A percentile compares a stretch with the other conserved stretches of the same genome.
Evolutionary conservation across 1,140 invertebrate species (phyloP).

Genomic region (Lethrus apterus): DNA sequence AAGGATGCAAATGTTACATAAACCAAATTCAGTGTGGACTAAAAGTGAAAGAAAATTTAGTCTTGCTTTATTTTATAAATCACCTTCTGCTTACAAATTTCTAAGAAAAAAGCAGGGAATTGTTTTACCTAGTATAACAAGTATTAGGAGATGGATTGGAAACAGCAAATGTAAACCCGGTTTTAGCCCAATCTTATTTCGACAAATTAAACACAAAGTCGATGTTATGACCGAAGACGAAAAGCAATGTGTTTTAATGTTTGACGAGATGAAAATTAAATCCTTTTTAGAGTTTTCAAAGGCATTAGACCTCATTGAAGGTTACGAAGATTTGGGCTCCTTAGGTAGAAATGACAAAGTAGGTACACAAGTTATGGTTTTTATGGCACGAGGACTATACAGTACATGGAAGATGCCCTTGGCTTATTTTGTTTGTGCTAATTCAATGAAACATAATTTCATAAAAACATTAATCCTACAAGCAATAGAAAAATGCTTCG

Average conservation of each 20-base stretch:
- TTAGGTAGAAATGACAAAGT: constrained; percentile 1
- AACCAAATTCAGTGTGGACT: not conserved
- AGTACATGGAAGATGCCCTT: constrained; percentile 4
- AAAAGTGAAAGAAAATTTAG: not conserved
- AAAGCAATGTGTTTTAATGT: constrained; percentile 10
- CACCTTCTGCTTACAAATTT: not conserved
- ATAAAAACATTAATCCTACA: constrained; percentile 4
- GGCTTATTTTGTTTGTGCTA: constrained; percentile 8
- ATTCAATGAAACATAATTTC: not conserved
- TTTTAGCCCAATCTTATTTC: constrained; percentile 1
- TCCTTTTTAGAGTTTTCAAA: constrained; percentile 5
- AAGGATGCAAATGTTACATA: not conserved
- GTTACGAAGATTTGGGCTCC: constrained; percentile 16
- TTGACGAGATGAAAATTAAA: constrained; percentile 15
- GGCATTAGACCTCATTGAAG: constrained; percentile 10
- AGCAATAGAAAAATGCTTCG: not conserved
- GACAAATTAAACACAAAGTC: constrained; percentile 4
- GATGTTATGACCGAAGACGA: constrained; percentile 1
- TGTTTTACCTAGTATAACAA: not conserved
- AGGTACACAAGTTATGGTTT: constrained; percentile 11
- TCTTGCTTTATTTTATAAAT: not conserved
- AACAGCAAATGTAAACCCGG: constrained; percentile 9
- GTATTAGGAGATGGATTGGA: too few species aligned
- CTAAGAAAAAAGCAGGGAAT: not conserved
- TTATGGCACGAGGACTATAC: constrained; percentile 10